Base-by-base conservation (phyloP, 2,888 invertebrate genomes). In the Fissipunctia ypsillon region DNA sequence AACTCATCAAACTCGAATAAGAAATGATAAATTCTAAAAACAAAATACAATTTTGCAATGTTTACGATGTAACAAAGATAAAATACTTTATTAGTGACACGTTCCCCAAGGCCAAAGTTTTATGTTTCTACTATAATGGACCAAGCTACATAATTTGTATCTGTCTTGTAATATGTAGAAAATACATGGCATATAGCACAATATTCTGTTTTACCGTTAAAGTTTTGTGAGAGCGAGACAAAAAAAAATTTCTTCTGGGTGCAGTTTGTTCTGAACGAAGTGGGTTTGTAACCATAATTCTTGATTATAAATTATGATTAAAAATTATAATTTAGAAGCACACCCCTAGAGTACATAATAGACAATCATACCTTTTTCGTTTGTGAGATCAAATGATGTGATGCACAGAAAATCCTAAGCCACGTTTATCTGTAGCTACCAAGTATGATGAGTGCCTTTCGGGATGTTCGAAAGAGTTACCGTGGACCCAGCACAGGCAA, bases 71-170 rank as follows among this genome's bases (percentile, higher is more conserved):
- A 45, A 76, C 69, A 69, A 71, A 64, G 48, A 78, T 76, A 78
- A 80, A 80, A 76, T 80, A 80, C 72, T 84, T 82, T 84, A 82
- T 82, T 80, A 74, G 75, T 72, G 67, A 76, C 71, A 74, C 31
- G 57, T 41, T 76, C 69, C 75, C 81, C n/a, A 9, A 60, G 48
- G 80, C 61, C 56, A 78, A 48, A 57, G 57, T 74, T 78, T 80
- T 84, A 72, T 80, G 41, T 64, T 73, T 63, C 43, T 74, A 61
- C 74, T 65, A 73, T 76, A 78, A 82, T 70, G 60, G 67, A 57
- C 65, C 35, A 52, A 56, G 43, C 31, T 41, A 57, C 61, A 71
- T 79, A 73, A 81, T 81, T 81, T 76, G 56, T 81, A 66, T 75
- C 59, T 50, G 60, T 57, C 56, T 78, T 73, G 64, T 73, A 68